Percentiles rank a stretch among this genome's conserved stretches.
Conservation (phyloP, 1,140 invertebrate species). For the Liolophura sinensis region DNA sequence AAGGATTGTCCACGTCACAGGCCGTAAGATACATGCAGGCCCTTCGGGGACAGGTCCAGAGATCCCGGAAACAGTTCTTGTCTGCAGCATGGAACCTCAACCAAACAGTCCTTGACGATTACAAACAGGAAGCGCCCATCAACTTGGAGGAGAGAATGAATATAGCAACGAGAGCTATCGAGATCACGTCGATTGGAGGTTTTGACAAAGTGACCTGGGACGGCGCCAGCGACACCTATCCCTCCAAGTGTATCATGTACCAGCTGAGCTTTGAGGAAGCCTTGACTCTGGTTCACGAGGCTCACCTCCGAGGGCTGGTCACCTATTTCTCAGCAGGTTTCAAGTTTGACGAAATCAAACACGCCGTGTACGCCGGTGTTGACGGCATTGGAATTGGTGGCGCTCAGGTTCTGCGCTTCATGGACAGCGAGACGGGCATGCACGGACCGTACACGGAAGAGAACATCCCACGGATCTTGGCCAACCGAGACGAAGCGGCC, state of each 20-base stretch:
- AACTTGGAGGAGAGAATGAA: conserved; percentile 24
- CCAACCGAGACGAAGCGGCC: conserved; percentile 29
- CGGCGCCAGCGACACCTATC: conserved; percentile 33
- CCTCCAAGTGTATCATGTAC: conserved; percentile 40
- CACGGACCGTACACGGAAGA: conserved; percentile 40
- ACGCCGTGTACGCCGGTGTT: conserved; percentile 34
- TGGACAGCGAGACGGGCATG: conserved; percentile 36
- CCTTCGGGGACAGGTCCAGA: conserved; percentile 28
- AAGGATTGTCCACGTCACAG: conserved; percentile 30
- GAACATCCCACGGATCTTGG: conserved; percentile 30
- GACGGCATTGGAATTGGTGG: conserved; percentile 39
- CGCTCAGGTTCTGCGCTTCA: conserved; percentile 30
- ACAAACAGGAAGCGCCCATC: conserved; percentile 11
- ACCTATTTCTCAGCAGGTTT: conserved; percentile 40
- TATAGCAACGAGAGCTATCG: conserved; percentile 31
- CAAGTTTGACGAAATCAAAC: conserved; percentile 36
- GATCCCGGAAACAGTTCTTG: conserved; percentile 26
- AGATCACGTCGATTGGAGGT: conserved; percentile 32
- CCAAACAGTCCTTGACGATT: conserved; percentile 29
- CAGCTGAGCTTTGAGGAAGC: conserved; percentile 36
- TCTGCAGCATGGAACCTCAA: conserved; percentile 44
- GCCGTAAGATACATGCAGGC: conserved; percentile 33
- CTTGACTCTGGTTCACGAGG: conserved; percentile 33
- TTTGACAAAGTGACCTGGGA: conserved; percentile 39
- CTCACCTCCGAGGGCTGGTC: conserved; percentile 31